phyloP scores from a whole-genome alignment of 2,113 vertebrate genomes.

The Nibea albiflora region DNA sequence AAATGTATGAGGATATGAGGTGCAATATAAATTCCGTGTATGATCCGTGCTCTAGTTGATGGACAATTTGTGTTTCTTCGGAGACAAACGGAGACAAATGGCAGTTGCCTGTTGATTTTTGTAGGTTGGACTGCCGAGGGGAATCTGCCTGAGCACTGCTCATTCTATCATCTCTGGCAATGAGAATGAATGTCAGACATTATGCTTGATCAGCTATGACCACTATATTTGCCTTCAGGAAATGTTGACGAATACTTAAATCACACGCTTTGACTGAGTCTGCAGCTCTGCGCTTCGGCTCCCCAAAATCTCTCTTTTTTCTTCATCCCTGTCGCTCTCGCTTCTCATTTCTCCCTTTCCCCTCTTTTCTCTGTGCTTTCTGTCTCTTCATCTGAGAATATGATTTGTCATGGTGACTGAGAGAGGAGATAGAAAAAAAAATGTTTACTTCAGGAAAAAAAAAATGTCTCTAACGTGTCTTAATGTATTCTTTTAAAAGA shows the following conservation, averaged over 20 bases:
- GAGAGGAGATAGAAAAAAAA: constrained; percentile 77
- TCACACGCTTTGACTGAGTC: constrained; percentile 74
- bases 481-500: constrained; percentile 89
- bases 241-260: constrained; percentile 79
- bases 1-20: constrained; percentile 50
- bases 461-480: constrained; percentile 80
- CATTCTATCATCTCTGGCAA: constrained; percentile 78
- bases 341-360: constrained; percentile 43
- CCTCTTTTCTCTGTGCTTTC: constrained; percentile 52
- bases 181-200: constrained; percentile 80
- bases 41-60: constrained; percentile 53
- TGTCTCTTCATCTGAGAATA: constrained; percentile 82
- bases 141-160: constrained; percentile 60
- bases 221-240: constrained; percentile 75
- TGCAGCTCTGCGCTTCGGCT: constrained; percentile 64
- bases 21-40: constrained; percentile 42
- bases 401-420: constrained; percentile 87
- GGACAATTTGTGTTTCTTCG: constrained; percentile 57
- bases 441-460: constrained; percentile 81
- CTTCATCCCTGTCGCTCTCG: constrained; percentile 47
- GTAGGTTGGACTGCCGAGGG: constrained; percentile 31
- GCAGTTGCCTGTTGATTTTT: constrained; percentile 64
- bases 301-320: constrained; percentile 63
- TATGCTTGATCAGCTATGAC: constrained; percentile 81
- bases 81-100: constrained; percentile 67